Conservation (phyloP, 1,140 invertebrate species). For the Ceratosolen fusciceps region DNA sequence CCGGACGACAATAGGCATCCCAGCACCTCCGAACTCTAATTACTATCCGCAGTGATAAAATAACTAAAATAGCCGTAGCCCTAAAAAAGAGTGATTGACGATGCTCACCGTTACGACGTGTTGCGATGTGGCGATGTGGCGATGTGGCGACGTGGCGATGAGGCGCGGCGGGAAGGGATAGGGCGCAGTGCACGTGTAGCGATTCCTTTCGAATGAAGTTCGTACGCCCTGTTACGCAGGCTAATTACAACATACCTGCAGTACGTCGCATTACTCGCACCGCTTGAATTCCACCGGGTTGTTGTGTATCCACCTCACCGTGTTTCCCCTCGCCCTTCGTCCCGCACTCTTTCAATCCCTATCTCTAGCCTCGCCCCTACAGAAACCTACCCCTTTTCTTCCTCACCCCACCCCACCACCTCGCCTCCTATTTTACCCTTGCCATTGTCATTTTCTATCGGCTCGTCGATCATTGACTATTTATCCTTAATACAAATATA, state of each 20-base stretch:
- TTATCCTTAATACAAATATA: too few species aligned
- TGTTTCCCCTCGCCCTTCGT: not conserved
- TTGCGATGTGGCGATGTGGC: too few species aligned
- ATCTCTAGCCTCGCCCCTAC: not conserved
- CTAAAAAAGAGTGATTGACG: too few species aligned
- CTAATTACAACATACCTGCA: conserved; percentile 47
- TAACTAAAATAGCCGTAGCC: too few species aligned
- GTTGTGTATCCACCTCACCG: not conserved
- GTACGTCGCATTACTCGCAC: conserved; percentile 34
- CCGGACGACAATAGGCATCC: too few species aligned
- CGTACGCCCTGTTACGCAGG: conserved; percentile 23
- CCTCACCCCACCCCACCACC: too few species aligned
- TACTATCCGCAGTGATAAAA: too few species aligned
- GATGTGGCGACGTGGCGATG: too few species aligned
- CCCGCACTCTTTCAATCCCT: not conserved
- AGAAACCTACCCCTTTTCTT: not conserved
- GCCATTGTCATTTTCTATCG: too few species aligned
- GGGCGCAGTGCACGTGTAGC: not conserved
- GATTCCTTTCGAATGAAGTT: conserved; percentile 41
- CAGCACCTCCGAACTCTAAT: too few species aligned
- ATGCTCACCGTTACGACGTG: too few species aligned
- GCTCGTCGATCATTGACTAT: too few species aligned
- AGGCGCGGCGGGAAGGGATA: not conserved
- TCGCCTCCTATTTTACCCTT: not conserved
- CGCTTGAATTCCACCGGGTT: conserved; percentile 33